Evolutionary conservation across 2,797 vertebrate species (phyloP).

Genomic region (Typhlichthys subterraneus): DNA sequence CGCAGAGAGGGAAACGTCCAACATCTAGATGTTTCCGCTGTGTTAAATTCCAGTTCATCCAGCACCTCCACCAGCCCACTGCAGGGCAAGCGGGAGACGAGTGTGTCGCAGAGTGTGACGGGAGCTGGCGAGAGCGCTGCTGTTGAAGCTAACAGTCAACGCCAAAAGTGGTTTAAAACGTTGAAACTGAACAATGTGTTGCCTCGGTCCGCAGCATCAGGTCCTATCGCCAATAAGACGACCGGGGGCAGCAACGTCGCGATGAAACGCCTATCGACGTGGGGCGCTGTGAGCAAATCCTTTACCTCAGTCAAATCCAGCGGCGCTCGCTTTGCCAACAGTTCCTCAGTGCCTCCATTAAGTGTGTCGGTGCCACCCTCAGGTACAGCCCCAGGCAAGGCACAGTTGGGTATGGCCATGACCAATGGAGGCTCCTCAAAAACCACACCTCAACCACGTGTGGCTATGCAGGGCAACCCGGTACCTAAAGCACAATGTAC

Average conservation of each 20-base stretch:
- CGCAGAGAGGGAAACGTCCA: constrained; percentile 10
- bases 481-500: constrained; percentile 39
- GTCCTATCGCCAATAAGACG: constrained; percentile 35
- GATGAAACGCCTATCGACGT: constrained; percentile 29
- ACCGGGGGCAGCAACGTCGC: constrained; percentile 18
- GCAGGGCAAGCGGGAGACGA: constrained; percentile 43
- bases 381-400: constrained; percentile 19
- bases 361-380: constrained; percentile 37
- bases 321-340: constrained; percentile 44
- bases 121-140: constrained; percentile 4
- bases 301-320: constrained; percentile 47
- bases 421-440: constrained; percentile 55
- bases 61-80: constrained; percentile 28
- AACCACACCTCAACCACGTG: constrained; percentile 46
- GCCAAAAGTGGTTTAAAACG: constrained; percentile 58
- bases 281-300: constrained; percentile 34
- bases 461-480: constrained; percentile 51
- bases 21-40: not conserved
- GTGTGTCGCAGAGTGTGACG: constrained; percentile 14
- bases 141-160: constrained; percentile 5
- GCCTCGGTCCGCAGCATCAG: constrained; percentile 38
- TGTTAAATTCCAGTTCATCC: constrained; percentile 16
- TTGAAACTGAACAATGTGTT: constrained; percentile 50
- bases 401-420: constrained; percentile 23
- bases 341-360: constrained; percentile 63